Evolutionary conservation across 2,113 vertebrate genomes (phyloP).

Genomic region (Pao palembangensis): DNA sequence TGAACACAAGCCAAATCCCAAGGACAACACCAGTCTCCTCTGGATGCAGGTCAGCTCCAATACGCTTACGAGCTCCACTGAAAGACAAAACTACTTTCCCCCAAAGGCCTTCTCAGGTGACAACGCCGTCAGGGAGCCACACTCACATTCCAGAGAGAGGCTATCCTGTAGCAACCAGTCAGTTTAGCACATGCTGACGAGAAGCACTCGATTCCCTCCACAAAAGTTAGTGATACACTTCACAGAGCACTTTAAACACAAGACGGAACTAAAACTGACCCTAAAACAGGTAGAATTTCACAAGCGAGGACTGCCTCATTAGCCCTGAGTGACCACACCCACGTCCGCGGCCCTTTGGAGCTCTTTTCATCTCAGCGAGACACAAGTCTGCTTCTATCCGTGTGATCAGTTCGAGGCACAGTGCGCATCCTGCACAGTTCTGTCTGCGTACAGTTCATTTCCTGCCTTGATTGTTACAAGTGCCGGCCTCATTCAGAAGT

Average conservation of each 20-base stretch:
- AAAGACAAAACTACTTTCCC: conserved; percentile 56
- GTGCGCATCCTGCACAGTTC: conserved; percentile 48
- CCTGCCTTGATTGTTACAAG: conserved; percentile 67
- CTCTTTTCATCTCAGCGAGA: conserved; percentile 31
- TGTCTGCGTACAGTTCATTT: conserved; percentile 61
- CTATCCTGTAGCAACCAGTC: conserved; percentile 27
- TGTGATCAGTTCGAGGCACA: conserved; percentile 58
- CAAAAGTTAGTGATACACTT: conserved; percentile 36
- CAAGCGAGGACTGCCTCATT: conserved; percentile 37
- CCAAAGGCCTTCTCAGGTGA: conserved; percentile 44
- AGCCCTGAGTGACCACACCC: conserved; percentile 31
- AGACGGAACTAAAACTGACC: neutral
- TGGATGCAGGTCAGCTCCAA: conserved; percentile 46
- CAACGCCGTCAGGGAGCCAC: conserved; percentile 30
- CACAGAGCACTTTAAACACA: conserved; percentile 1
- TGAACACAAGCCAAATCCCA: conserved; percentile 37
- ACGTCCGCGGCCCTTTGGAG: conserved; percentile 18
- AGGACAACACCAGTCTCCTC: conserved; percentile 48
- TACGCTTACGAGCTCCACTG: conserved; percentile 23
- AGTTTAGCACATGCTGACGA: conserved; percentile 9
- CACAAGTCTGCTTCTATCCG: conserved; percentile 41
- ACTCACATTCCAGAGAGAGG: conserved; percentile 47
- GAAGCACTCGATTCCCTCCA: conserved; percentile 6
- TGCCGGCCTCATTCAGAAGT: conserved; percentile 56
- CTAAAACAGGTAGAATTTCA: neutral